phyloP scores from a whole-genome alignment of 2,113 vertebrate genomes.

The Charadrius vociferus region DNA sequence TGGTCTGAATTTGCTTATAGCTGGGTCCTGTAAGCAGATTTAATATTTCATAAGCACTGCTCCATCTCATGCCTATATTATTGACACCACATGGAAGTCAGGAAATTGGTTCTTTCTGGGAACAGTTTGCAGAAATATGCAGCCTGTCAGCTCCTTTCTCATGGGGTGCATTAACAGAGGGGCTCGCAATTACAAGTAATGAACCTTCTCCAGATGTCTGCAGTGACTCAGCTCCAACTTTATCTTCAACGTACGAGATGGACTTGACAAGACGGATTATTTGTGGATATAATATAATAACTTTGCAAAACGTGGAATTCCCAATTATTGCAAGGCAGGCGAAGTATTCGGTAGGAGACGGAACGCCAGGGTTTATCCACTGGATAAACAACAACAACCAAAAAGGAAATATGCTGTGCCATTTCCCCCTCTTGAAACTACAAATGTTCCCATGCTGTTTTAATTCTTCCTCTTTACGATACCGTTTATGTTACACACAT shows the following conservation, averaged over 20 bases:
- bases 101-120: constrained; percentile 94
- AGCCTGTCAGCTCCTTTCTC: constrained; percentile 86
- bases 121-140: constrained; percentile 93
- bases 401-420: constrained; percentile 59
- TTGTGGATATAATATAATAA: constrained; percentile 71
- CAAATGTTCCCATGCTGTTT: constrained; percentile 69
- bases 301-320: constrained; percentile 68
- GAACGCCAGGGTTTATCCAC: constrained; percentile 4
- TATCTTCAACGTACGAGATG: constrained; percentile 71
- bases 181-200: constrained; percentile 90
- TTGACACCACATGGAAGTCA: constrained; percentile 97
- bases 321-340: constrained; percentile 55
- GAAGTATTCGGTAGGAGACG: constrained; percentile 18
- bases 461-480: constrained; percentile 78
- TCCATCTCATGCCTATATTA: constrained; percentile 90
- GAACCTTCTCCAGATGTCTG: constrained; percentile 91
- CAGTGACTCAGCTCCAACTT: constrained; percentile 80
- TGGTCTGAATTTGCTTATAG: constrained; percentile 90
- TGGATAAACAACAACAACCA: constrained; percentile 61
- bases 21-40: constrained; percentile 85
- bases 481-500: constrained; percentile 80
- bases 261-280: constrained; percentile 81
- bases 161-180: constrained; percentile 85
- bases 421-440: constrained; percentile 40
- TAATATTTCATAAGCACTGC: constrained; percentile 95